These are phyloP conservation scores for Phyllostomus hastatus DNA, from an alignment of 2,113 vertebrate species.

Conservation along the genomic window DNA sequence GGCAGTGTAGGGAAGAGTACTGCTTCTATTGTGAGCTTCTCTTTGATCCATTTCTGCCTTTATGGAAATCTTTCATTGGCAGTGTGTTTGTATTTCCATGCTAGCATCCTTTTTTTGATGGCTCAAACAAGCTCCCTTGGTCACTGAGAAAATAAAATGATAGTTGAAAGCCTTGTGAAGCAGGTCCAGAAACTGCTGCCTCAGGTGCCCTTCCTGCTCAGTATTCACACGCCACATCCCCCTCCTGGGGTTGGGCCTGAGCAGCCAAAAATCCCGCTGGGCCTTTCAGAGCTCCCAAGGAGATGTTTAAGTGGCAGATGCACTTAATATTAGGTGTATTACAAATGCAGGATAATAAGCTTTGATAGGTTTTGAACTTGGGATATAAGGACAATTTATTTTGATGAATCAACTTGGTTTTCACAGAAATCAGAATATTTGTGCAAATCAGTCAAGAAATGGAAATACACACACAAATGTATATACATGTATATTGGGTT, in stretches of 20 bases:
- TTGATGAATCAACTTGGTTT: constrained; percentile 19
- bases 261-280: not conserved
- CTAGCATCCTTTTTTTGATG: not conserved
- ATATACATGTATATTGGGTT: not conserved
- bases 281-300: not conserved
- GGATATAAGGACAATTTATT: not conserved
- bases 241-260: not conserved
- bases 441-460: not conserved
- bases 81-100: not conserved
- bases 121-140: constrained; percentile 1
- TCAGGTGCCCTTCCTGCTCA: not conserved
- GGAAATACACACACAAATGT: not conserved
- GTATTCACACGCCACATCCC: not conserved
- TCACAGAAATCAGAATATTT: not conserved
- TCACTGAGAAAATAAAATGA: constrained; percentile 36
- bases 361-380: constrained; percentile 25
- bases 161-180: not conserved
- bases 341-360: not conserved
- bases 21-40: not conserved
- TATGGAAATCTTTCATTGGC: not conserved
- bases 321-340: constrained; percentile 27
- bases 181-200: not conserved
- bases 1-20: not conserved
- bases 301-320: not conserved
- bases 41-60: not conserved